Evolutionary conservation across 2,113 vertebrate species (phyloP), one percentile per base, ranked within the genome.

Genomic region (Clarias batrachus): DNA sequence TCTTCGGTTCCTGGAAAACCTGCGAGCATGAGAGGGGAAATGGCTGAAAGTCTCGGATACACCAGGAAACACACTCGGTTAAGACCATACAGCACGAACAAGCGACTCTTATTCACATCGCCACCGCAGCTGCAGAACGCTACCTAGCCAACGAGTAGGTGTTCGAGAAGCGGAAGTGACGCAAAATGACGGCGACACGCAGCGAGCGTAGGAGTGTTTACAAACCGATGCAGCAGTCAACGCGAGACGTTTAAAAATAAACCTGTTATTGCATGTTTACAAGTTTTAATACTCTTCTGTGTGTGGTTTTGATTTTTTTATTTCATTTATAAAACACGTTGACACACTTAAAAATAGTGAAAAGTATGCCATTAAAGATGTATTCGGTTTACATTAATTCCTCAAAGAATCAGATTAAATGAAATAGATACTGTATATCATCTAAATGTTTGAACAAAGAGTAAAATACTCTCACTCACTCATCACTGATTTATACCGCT

Each of bases 1-100:
- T 96, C 88, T 95, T 95, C 87, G 97, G 96, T 83, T 98, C 97
- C 88, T 95, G 95, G 83, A 94, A 96, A 86, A 98, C 95, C 97
- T 96, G 86, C 65, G 74, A 25, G 89, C 27, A 74, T 1, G 3
- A 63, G 33, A 66, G 30, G 74, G 84, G 70, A 87, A 74, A 89
- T 54, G 83, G 48, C 65, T 79, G 25, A 73, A 52, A 10, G 25
- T 80, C 10, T 7, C 6, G 6, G 48, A 48, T 8, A 48, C 48
- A 48, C 48, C 48, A 48, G 48, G 48, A 48, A 0, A 48, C 48
- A 48, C 48, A 48, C 48, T 13, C 21, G 4, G 30, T 25, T 57
- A n/a, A 1, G 6, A 70, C 16, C 74, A 25, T 23, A 25, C 17
- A 71, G 1, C 48, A 4, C 0, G 4, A n/a, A 25, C 21, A n/a